A percentile compares a stretch with the other conserved stretches of the same genome.
These are phyloP conservation scores for Miniopterus natalensis DNA, from an alignment of 2,113 vertebrate genomes.

Conservation along the genomic window DNA sequence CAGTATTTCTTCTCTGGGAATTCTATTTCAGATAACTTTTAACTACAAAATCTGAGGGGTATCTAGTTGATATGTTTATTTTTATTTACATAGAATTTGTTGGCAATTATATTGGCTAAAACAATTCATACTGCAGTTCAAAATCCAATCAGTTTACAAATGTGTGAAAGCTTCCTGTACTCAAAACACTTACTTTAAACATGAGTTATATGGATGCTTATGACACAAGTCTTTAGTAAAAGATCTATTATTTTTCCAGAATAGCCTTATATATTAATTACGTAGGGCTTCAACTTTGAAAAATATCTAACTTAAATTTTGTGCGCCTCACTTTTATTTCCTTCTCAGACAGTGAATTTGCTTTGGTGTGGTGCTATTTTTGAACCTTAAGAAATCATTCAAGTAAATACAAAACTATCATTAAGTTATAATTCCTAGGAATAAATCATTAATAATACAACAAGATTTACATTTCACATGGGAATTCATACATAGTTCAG, in stretches of 20 bases:
- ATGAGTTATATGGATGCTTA: background rate
- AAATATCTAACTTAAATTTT: background rate
- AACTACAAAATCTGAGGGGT: background rate
- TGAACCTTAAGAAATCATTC: background rate
- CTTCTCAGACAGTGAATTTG: background rate
- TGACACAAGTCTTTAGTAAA: background rate
- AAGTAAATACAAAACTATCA: background rate
- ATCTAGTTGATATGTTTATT: background rate
- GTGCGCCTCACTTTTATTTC: background rate
- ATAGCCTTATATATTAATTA: background rate
- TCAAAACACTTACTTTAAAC: background rate
- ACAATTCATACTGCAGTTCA: background rate
- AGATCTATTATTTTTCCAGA: background rate
- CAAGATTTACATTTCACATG: background rate
- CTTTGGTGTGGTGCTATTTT: background rate
- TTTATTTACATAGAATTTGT: background rate
- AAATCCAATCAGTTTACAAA: background rate
- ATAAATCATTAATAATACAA: background rate
- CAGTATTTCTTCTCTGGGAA: background rate
- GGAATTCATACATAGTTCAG: background rate
- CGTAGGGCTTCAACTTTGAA: background rate
- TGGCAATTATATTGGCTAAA: background rate
- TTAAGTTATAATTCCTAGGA: background rate
- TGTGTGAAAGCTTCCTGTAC: background rate
- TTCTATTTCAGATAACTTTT: background rate